A percentile compares a stretch with the other conserved stretches of the same genome.
Evolutionary conservation across 2,113 vertebrate genomes (phyloP).

Genomic region (Kryptolebias marmoratus): DNA sequence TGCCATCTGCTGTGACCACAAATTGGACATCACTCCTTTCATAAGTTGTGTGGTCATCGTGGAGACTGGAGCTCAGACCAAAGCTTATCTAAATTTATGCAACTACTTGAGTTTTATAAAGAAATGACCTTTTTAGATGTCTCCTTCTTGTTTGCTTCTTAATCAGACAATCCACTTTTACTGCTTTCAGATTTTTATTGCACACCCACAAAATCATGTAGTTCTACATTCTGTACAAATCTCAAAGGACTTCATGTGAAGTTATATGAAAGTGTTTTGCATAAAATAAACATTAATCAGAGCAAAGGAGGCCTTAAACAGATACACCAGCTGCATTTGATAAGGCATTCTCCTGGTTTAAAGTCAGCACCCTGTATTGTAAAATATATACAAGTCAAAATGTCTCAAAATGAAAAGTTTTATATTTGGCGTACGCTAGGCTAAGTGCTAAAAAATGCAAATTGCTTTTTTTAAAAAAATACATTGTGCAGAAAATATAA

Average conservation of each 20-base stretch:
- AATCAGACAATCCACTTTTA: slow-evolving; percentile 4
- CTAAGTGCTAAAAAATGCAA: too few species aligned
- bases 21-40: slow-evolving; percentile 19
- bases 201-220: slow-evolving; percentile 35
- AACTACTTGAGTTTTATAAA: slow-evolving; percentile 67
- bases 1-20: slow-evolving; percentile 17
- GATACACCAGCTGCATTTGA: not conserved
- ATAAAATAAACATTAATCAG: not conserved
- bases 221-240: slow-evolving; percentile 23
- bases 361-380: not conserved
- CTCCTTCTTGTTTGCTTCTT: slow-evolving; percentile 5
- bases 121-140: slow-evolving; percentile 25
- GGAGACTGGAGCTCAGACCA: slow-evolving; percentile 39
- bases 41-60: slow-evolving; percentile 19
- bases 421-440: not conserved
- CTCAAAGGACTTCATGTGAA: slow-evolving; percentile 7
- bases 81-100: slow-evolving; percentile 48
- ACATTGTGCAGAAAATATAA: not conserved
- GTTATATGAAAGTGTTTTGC: not conserved
- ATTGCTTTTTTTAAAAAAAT: too few species aligned
- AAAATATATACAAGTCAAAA: not conserved
- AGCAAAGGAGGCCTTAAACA: not conserved
- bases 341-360: not conserved
- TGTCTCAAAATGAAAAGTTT: not conserved
- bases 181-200: slow-evolving; percentile 58